Base-by-base conservation (phyloP, 2,797 vertebrate genomes). In the Ptychobarbus kaznakovi region DNA sequence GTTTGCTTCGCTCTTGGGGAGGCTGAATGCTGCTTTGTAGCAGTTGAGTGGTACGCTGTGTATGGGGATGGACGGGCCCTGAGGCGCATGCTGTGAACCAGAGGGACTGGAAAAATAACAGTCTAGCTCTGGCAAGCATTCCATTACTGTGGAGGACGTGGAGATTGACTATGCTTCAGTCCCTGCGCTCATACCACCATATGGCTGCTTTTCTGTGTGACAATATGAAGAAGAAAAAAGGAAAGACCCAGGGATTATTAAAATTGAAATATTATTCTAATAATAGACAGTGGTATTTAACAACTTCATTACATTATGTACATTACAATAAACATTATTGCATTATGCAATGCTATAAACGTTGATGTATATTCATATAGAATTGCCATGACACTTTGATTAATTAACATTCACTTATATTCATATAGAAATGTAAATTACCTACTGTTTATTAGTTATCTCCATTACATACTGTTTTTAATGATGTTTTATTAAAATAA, bases 91-190 rank as follows among this genome's bases (percentile, higher is more conserved):
- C 81, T 90, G 87, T 86, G 81, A 80, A 90, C 56, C 63, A 85
- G 66, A 25, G 87, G 53, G 81, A 82, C 46, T 81, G 78, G 79
- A 69, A 82, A 86, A 83, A 86, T 91, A 91, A 91, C 90, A 91
- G 92, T 78, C 68, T 53, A 77, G 89, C 90, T 91, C 86, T 79
- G 87, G 86, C 84, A 90, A 90, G 90, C 74, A 77, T 93, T 91
- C 92, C 88, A 92, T 91, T 89, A 76, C 51, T 69, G 83, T 22
- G 18, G 49, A 83, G 88, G 78, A 38, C 49, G 70, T 73, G 20
- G 20, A 81, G 80, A 90, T 89, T 88, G 88, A 92, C 85, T 89
- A 56, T 89, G 90, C 87, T 83, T 82, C 79, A 89, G 86, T 86
- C 82, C 78, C 86, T 87, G 78, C 25, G 35, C 80, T 87, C 65